Evolutionary conservation across 2,113 vertebrate genomes (phyloP), one percentile per base, ranked within the genome.

Genomic region (Saccopteryx leptura): DNA sequence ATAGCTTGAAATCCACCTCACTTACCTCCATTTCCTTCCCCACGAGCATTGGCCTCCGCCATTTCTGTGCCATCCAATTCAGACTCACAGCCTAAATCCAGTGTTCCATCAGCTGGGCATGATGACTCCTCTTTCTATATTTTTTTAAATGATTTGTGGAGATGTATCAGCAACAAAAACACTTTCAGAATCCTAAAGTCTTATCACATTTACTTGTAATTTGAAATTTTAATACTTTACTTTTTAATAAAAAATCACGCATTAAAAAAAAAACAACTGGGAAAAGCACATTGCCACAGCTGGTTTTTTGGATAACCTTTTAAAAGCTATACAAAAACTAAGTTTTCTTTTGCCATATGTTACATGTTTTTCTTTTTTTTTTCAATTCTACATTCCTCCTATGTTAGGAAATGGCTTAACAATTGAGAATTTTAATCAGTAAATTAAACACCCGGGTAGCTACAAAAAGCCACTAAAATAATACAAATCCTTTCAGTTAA

Each of bases 41-140:
- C 98, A 94, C 96, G 98, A 97, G 97, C 98, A 97, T 95, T 98
- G 97, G 98, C 98, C 96, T 99, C 99, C 28, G 99, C 98, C 99
- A 99, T 99, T 97, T 99, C 99, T 96, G 98, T 92, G 94, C 98
- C 98, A 98, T 99, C 99, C 98, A 99, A 97, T 94, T 99, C 99
- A 93, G 98, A 98, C 94, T 99, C 99, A 97, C 98, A 99, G 98
- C 98, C 98, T 98, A 99, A 98, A 98, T 99, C 98, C 98, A 99
- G 92, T 14, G 98, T 98, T 97, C 98, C 99, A 95, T 99, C 98
- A 96, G 96, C 94, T 88, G 98, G 97, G 97, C 98, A 98, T 88
- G 98, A 96, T 52, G 98, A 98, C 97, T 99, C 99, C 98, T 99
- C 99, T 98, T 99, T 99, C 99, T 99, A 88, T 17, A 94, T 91